Evolutionary conservation across 2,113 vertebrate genomes (phyloP), one percentile per base, ranked within the genome.

Genomic region (Seriola quinqueradiata): DNA sequence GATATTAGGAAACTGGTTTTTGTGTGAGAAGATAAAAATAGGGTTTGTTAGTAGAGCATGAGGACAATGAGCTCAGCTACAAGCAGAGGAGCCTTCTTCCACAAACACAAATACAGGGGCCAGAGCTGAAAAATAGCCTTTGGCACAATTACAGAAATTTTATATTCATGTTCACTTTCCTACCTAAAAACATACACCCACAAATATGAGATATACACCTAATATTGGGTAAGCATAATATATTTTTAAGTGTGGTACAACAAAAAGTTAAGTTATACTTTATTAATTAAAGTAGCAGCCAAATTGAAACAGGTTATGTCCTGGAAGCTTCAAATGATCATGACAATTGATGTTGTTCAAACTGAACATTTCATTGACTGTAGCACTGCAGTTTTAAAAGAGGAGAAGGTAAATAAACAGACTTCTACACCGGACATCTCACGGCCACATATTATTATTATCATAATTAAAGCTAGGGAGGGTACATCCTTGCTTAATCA

Each of bases 21-120:
- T 23, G 17, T 38, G 42, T n/a, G 23, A 36, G 9, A 69, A 55
- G 42, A 54, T 78, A 72, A 65, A 84, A 87, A 84, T 81, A 50
- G 55, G 34, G 38, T 72, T 87, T 72, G 67, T 72, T 66, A 61
- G 44, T 68, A 25, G 34, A 87, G 44, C 61, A 52, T 21, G 52
- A n/a, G 57, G 52, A 73, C 44, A 70, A 17, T 54, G 42, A 34
- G 63, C 65, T 60, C 52, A 50, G 46, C 25, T 59, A 55, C 19
- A 80, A 42, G 58, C 23, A 40, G 23, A 46, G 5, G 46, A 77
- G 44, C n/a, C 4, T 16, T 66, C 58, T 59, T 36, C 21, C 13
- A 23, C 42, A 50, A 38, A 69, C 21, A 60, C 55, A 77, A 19
- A 65, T 1, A 32, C 44, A 67, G 8, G 32, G 7, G 44, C 10